Percentiles rank a stretch among this genome's conserved stretches.
phyloP scores from a whole-genome alignment of 92 coral and sea anemone species.

The Porites cylindrica region DNA sequence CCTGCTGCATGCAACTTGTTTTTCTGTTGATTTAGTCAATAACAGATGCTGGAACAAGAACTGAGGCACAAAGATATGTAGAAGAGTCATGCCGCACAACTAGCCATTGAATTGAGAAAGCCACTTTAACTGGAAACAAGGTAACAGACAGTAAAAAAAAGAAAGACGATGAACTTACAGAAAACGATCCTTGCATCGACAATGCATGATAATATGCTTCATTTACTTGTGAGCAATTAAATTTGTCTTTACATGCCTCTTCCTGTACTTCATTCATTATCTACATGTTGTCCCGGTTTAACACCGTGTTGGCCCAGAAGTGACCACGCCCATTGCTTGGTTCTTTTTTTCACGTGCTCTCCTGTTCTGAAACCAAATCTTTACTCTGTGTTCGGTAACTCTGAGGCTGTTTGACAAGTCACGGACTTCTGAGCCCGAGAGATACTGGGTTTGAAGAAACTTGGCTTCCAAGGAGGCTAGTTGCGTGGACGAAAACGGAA shows the following conservation, averaged over 20 bases:
- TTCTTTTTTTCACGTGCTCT: slow-evolving; percentile 93
- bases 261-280: not conserved
- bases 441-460: slow-evolving; percentile 86
- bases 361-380: slow-evolving; percentile 98
- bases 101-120: not conserved
- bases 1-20: no score
- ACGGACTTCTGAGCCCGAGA: slow-evolving; percentile 91
- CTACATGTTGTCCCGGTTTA: not conserved
- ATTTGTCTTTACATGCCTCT: not conserved
- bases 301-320: slow-evolving; percentile 4
- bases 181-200: not conserved
- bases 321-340: slow-evolving; percentile 8
- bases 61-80: not conserved
- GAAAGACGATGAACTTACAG: not conserved
- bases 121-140: not conserved
- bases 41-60: not conserved
- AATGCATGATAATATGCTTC: not conserved
- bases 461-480: slow-evolving; percentile 91
- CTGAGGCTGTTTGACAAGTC: slow-evolving; percentile 80
- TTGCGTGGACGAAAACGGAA: slow-evolving; percentile 92
- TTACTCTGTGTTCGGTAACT: slow-evolving; percentile 92
- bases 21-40: no score
- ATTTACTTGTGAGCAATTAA: not conserved
- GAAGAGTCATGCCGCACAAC: not conserved
- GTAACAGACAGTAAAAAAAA: not conserved